Percentiles rank a stretch among this genome's conserved stretches.
These are phyloP conservation scores for Alosa sapidissima DNA, from an alignment of 2,797 vertebrate genomes.

Conservation along the genomic window DNA sequence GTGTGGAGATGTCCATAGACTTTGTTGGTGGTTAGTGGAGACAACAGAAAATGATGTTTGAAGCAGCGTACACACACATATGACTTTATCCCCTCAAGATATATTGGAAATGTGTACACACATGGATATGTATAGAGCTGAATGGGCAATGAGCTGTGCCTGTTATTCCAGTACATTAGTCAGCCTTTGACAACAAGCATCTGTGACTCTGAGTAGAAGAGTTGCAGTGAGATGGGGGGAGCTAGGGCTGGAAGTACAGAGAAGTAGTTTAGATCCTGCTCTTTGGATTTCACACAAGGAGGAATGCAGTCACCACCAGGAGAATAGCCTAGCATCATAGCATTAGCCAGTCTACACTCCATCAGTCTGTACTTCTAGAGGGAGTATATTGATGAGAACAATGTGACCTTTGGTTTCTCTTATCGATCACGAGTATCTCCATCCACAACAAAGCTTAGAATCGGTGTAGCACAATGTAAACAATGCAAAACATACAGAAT, in stretches of 20 bases:
- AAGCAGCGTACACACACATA: background rate
- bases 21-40: background rate
- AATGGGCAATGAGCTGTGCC: constrained; percentile 49
- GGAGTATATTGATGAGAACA: background rate
- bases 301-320: background rate
- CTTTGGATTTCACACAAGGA: background rate
- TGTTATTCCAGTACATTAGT: constrained; percentile 60
- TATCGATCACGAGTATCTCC: background rate
- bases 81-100: background rate
- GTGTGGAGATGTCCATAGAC: background rate
- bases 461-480: background rate
- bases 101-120: background rate
- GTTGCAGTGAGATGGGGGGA: no score
- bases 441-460: background rate
- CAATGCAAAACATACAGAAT: background rate
- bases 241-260: background rate
- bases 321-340: background rate
- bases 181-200: constrained; percentile 51
- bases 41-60: background rate
- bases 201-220: background rate
- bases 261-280: background rate
- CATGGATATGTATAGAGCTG: constrained; percentile 25
- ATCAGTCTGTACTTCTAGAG: background rate
- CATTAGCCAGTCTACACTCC: background rate
- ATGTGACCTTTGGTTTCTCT: background rate